Conservation (phyloP, 2,888 invertebrate species). For the Hydroisotoma schaefferi region DNA sequence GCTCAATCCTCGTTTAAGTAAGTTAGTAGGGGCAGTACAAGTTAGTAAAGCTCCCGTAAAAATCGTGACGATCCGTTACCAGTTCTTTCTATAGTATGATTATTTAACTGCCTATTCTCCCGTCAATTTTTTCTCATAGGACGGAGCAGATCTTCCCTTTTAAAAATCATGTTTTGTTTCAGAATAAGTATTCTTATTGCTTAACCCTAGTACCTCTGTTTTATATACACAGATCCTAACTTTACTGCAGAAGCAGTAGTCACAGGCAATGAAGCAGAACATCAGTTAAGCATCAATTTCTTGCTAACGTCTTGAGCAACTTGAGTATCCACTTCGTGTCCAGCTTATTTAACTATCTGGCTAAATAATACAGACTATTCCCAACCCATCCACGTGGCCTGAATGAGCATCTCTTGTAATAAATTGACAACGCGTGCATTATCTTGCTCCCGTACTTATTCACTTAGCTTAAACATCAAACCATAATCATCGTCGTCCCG, state of each 20-base stretch:
- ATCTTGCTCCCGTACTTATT: conserved; percentile 34
- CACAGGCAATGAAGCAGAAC: no score
- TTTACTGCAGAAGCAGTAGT: no score
- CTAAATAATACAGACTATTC: conserved; percentile 19
- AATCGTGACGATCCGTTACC: conserved; percentile 40
- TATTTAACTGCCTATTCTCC: conserved; percentile 29
- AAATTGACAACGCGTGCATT: conserved; percentile 44
- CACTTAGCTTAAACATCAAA: conserved; percentile 12
- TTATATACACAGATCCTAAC: no score
- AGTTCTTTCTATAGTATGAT: conserved; percentile 25
- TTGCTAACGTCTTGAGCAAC: conserved; percentile 10
- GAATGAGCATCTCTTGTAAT: conserved; percentile 31
- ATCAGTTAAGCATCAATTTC: conserved; percentile 15
- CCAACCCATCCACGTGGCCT: conserved; percentile 37
- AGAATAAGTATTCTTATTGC: no score
- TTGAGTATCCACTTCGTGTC: conserved; percentile 28
- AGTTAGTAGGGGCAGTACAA: not conserved
- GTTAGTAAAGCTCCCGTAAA: conserved; percentile 11
- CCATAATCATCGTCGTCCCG: no score
- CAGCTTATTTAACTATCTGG: conserved; percentile 18
- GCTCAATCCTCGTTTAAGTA: no score
- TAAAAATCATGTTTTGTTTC: not conserved
- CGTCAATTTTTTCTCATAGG: not conserved
- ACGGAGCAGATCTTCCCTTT: not conserved
- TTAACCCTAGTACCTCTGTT: no score